Percentiles rank a stretch among this genome's conserved stretches.
Conservation (phyloP, 2,888 invertebrate genomes). For the Calliphora vomitoria region DNA sequence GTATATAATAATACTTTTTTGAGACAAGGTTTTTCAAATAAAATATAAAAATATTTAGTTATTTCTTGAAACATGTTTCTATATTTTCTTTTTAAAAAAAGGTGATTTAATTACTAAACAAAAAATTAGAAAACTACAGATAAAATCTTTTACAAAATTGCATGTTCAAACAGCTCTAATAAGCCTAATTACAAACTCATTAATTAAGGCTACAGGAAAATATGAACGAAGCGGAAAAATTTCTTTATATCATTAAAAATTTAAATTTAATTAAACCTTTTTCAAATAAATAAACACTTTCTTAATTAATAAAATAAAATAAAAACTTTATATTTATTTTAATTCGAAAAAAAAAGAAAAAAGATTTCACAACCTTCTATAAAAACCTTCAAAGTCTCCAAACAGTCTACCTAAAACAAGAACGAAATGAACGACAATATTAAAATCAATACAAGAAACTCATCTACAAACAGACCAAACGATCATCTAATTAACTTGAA, state of each 20-base stretch:
- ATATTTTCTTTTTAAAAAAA: background rate
- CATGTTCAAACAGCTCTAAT: conserved; percentile 15
- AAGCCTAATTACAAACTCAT: conserved; percentile 28
- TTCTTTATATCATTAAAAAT: conserved; percentile 71
- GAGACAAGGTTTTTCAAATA: no score
- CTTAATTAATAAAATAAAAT: conserved; percentile 59
- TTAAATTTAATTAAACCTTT: conserved; percentile 62
- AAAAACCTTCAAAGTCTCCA: conserved; percentile 67
- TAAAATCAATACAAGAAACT: conserved; percentile 51
- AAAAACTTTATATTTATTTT: conserved; percentile 37
- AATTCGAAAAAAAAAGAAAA: conserved; percentile 28
- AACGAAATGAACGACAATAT: conserved; percentile 16
- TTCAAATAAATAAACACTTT: conserved; percentile 39
- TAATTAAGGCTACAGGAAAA: conserved; percentile 27
- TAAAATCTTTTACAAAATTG: conserved; percentile 36
- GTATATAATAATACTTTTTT: no score
- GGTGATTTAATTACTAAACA: background rate
- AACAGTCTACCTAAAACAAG: conserved; percentile 66
- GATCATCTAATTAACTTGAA: conserved; percentile 72
- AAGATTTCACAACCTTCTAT: conserved; percentile 36
- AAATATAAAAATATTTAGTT: no score
- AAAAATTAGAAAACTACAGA: conserved; percentile 1
- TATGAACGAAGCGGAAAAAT: conserved; percentile 53
- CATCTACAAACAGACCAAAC: conserved; percentile 50
- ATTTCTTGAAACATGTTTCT: no score